These are phyloP conservation scores for Lasioglossum calceatum DNA, from an alignment of 2,888 invertebrate genomes.

Conservation along the genomic window DNA sequence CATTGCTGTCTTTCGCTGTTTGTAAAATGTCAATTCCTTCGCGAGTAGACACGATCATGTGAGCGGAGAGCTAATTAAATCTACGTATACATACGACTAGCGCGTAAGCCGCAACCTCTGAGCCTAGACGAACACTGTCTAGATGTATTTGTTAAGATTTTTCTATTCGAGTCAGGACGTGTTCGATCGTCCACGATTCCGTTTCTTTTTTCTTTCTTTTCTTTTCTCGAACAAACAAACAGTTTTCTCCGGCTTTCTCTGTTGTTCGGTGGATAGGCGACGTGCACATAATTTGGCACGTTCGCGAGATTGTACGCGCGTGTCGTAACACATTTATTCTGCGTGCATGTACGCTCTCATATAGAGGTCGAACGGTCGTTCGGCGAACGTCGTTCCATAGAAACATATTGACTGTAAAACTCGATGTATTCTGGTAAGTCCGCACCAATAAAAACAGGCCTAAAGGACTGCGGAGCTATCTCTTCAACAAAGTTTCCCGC, in stretches of 20 bases:
- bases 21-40: slow-evolving; percentile 57
- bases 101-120: slow-evolving; percentile 23
- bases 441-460: slow-evolving; percentile 80
- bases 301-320: slow-evolving; percentile 20
- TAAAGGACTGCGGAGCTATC: slow-evolving; percentile 56
- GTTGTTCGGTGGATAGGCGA: background rate
- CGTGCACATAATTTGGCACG: slow-evolving; percentile 36
- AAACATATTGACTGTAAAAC: slow-evolving; percentile 71
- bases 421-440: slow-evolving; percentile 76
- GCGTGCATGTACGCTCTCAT: slow-evolving; percentile 60
- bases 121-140: slow-evolving; percentile 9
- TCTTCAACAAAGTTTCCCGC: background rate
- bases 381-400: slow-evolving; percentile 63
- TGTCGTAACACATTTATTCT: slow-evolving; percentile 63
- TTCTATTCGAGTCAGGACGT: slow-evolving; percentile 29
- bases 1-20: slow-evolving; percentile 45
- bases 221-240: background rate
- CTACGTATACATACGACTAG: slow-evolving; percentile 16
- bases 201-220: background rate
- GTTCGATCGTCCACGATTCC: background rate
- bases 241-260: slow-evolving; percentile 3
- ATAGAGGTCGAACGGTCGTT: slow-evolving; percentile 56
- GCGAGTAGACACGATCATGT: slow-evolving; percentile 20
- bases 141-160: slow-evolving; percentile 29
- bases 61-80: slow-evolving; percentile 24